Evolutionary conservation across 2,888 invertebrate genomes (phyloP).

Genomic region (Hofmannophila pseudospretella): DNA sequence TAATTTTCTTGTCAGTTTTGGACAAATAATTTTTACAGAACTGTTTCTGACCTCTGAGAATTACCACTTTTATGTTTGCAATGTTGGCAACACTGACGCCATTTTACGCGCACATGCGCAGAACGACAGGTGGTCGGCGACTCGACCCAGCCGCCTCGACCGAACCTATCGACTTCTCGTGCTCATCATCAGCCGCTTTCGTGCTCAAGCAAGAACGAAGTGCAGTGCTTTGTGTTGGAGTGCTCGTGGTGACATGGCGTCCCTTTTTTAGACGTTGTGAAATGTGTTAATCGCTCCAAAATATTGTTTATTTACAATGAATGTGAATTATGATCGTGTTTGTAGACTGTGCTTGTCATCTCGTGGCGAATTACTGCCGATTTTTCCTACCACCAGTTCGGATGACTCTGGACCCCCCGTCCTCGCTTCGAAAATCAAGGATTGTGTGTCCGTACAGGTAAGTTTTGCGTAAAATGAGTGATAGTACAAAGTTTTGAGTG

Average conservation of each 20-base stretch:
- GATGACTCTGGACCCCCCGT: constrained; percentile 72
- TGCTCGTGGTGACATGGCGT: constrained; percentile 77
- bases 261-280: constrained; percentile 57
- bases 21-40: too few relatives aligned
- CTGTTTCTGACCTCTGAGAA: constrained; percentile 42
- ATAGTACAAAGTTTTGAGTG: constrained; percentile 62
- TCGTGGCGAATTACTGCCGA: constrained; percentile 79
- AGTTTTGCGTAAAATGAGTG: constrained; percentile 55
- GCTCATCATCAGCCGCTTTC: constrained; percentile 78
- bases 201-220: constrained; percentile 73
- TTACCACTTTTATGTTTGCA: constrained; percentile 33
- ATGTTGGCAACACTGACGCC: constrained; percentile 60
- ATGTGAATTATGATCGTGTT: constrained; percentile 75
- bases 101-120: constrained; percentile 78
- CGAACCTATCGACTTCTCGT: constrained; percentile 77
- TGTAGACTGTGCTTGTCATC: constrained; percentile 81
- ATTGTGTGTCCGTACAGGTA: constrained; percentile 83
- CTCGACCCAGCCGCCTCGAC: constrained; percentile 71
- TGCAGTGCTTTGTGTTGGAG: constrained; percentile 76
- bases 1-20: too few relatives aligned
- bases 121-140: constrained; percentile 78
- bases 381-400: constrained; percentile 78
- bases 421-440: constrained; percentile 81
- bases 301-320: constrained; percentile 74
- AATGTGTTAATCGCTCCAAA: constrained; percentile 49